Percentiles rank a stretch among this genome's conserved stretches.
phyloP scores from a whole-genome alignment of 2,888 invertebrate genomes.

The Caenorhabditis sinica region DNA sequence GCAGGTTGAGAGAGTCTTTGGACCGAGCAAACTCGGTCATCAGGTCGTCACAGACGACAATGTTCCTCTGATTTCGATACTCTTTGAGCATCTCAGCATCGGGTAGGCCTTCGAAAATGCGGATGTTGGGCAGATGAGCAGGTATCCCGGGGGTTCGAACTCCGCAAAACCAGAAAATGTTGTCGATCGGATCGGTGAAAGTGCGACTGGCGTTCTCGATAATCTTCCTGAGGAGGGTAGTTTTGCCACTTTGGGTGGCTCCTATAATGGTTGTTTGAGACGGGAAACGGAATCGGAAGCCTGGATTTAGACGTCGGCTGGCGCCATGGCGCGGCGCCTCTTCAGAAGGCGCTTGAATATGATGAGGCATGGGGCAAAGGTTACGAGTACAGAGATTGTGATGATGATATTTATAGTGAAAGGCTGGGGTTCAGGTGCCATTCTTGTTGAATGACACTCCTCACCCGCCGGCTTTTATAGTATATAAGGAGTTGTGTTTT shows the following conservation, averaged over 20 bases:
- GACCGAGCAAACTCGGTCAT: conserved; percentile 16
- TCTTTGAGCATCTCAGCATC: conserved; percentile 32
- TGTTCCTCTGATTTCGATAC: conserved; percentile 9
- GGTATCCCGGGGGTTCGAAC: conserved; percentile 21
- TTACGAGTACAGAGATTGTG: background rate
- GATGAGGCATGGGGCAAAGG: background rate
- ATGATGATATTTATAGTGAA: background rate
- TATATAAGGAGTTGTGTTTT: too few relatives aligned
- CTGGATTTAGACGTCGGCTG: too few relatives aligned
- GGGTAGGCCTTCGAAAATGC: conserved; percentile 25
- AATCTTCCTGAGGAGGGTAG: conserved; percentile 26
- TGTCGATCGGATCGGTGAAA: conserved; percentile 20
- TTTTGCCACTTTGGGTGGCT: conserved; percentile 23
- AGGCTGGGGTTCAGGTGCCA: too few relatives aligned
- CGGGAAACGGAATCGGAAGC: conserved; percentile 22
- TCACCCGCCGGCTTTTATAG: too few relatives aligned
- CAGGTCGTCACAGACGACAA: conserved; percentile 30
- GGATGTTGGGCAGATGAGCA: background rate
- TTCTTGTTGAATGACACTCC: too few relatives aligned
- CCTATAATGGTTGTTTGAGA: conserved; percentile 30
- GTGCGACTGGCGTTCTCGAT: conserved; percentile 4
- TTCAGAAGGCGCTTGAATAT: background rate
- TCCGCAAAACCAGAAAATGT: conserved; percentile 45
- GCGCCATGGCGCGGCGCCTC: too few relatives aligned
- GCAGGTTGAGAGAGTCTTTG: background rate